Evolutionary conservation across 2,888 invertebrate species (phyloP), one percentile per base, ranked within the genome.

Genomic region (Papilio gigon): DNA sequence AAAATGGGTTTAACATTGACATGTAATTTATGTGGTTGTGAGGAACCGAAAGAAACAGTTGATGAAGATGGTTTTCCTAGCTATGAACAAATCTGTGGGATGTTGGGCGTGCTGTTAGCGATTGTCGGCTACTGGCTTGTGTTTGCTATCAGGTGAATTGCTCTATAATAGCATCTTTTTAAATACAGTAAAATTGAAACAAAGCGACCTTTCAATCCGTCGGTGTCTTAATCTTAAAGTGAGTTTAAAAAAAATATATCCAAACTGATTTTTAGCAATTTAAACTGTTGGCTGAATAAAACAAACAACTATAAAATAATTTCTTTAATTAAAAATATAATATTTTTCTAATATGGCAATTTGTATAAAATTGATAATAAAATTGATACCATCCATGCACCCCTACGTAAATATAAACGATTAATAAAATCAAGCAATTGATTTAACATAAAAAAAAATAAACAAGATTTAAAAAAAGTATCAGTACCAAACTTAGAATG

Each of bases 21-120:
- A 35, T 17, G 63, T 58, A 59, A 44, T 37, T 86, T 86, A 77
- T 89, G 90, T 74, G 80, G 82, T 67, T 90, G 90, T 75, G 84
- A 85, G 70, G 86, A 86, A 33, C 76, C 80, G 22, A 80, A 78
- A 33, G 65, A 75, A 64, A 79, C 75, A 53, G 60, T 71, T 22
- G 62, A 73, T 25, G 78, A 80, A 30, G 80, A 84, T 68, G 63
- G 65, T 44, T 90, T 90, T 75, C 90, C 88, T 22, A 88, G 76
- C 72, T 64, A 77, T 5, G 81, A 82, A 11, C 90, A 90, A 79
- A 78, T 90, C 33, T 88, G 85, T 85, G 90, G 89, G 33, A 89
- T 90, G 88, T 69, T 88, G 50, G 84, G 84, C n/a, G 85, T 85
- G 25, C 81, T 88, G 73, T 20, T 86, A 1, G 81, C 79, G n/a